A percentile compares a stretch with the other conserved stretches of the same genome.
phyloP scores from a whole-genome alignment of 2,797 vertebrate species.

The Alcedo quadribrachys region DNA sequence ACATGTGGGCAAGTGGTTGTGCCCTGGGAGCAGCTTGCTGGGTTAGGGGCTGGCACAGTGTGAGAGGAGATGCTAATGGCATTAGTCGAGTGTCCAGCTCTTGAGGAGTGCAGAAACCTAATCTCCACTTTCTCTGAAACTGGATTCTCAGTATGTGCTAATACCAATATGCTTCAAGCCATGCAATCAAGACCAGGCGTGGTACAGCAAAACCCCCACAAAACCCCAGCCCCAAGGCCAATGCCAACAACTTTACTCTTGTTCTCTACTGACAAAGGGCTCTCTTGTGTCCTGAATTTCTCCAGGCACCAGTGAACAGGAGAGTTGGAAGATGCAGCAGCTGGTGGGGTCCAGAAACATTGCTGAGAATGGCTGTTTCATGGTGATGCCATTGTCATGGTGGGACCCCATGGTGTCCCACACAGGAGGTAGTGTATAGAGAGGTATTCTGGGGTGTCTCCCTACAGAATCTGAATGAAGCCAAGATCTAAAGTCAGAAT shows the following conservation, averaged over 20 bases:
- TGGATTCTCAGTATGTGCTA: conserved; percentile 60
- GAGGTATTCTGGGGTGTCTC: background rate
- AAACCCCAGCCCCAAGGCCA: background rate
- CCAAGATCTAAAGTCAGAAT: background rate
- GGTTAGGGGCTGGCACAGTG: background rate
- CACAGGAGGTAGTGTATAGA: background rate
- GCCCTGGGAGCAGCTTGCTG: background rate
- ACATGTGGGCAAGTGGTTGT: rapidly evolving
- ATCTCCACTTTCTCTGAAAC: conserved; percentile 68
- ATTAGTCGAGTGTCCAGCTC: background rate
- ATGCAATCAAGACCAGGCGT: background rate
- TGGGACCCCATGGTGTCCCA: background rate
- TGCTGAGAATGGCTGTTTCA: background rate
- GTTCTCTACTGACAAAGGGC: background rate
- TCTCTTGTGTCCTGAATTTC: background rate
- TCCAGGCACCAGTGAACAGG: background rate
- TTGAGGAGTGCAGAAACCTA: conserved; percentile 44
- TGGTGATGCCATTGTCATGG: background rate
- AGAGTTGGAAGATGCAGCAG: background rate
- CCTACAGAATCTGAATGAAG: background rate
- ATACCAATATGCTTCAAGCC: background rate
- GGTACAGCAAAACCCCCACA: background rate
- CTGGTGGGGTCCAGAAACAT: background rate
- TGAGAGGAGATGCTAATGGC: background rate
- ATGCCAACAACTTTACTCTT: background rate